Evolutionary conservation across 2,797 vertebrate genomes (phyloP), one percentile per base, ranked within the genome.

Genomic region (Bucorvus abyssinicus): DNA sequence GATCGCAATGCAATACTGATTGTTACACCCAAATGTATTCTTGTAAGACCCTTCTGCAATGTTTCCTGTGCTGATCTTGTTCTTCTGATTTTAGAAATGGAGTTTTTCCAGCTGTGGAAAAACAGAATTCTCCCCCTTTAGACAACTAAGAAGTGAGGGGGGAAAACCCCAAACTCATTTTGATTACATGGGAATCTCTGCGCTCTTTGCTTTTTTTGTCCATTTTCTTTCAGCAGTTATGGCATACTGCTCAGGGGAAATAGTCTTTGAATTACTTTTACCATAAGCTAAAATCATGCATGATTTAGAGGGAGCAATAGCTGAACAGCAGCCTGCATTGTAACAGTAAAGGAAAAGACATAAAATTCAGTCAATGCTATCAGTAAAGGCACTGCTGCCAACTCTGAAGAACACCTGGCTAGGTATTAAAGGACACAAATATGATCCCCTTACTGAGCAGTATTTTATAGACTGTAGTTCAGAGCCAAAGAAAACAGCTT

Each of bases 401-500:
- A 26, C 89, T 92, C 95, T 96, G 96, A 96, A 95, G 96, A 97
- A 87, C 97, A 97, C 97, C 98, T 98, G 97, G 97, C 97, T 96
- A 60, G 82, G 59, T 95, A 97, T 97, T 97, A 98, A 97, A 97
- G 93, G 97, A 94, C 97, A 96, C 94, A 97, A 88, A 97, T 96
- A 95, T 86, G 96, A 98, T 98, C 97, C 92, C 73, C 92, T 97
- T 89, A 94, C 97, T 94, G 96, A 98, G 95, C 89, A 95, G 68
- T 79, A 78, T 96, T 97, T 98, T 97, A 97, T 83, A 97, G 96
- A 95, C 93, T 74, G 74, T 55, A 85, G 93, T 90, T 97, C 95
- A 74, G 97, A 97, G 98, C 97, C 98, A 98, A 98, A 97, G 96
- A 97, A 98, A 98, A 98, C 95, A 98, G 96, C 96, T 97, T 97